Conservation (phyloP, 2,888 invertebrate genomes). For the Eupithecia centaureata region DNA sequence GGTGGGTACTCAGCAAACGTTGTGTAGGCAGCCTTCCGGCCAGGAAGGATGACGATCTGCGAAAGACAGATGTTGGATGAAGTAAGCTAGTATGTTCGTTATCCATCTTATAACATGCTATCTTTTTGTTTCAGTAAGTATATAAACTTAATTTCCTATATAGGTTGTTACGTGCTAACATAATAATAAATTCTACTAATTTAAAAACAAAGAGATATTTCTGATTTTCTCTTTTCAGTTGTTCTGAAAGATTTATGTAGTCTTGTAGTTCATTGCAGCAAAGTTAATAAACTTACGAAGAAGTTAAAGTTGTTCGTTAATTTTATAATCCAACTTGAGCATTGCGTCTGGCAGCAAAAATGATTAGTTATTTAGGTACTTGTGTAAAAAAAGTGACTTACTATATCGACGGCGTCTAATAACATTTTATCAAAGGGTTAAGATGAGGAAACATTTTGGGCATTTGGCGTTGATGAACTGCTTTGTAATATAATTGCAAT, state of each 20-base stretch:
- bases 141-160: not conserved
- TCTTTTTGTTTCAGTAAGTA: too few relatives aligned
- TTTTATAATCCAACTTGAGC: not conserved
- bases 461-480: too few relatives aligned
- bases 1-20: too few relatives aligned
- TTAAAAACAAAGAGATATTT: not conserved
- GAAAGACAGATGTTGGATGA: too few relatives aligned
- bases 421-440: too few relatives aligned
- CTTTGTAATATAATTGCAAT: too few relatives aligned
- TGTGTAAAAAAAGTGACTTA: not conserved
- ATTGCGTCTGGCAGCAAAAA: not conserved
- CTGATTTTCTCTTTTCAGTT: not conserved
- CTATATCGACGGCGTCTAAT: too few relatives aligned
- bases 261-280: not conserved
- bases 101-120: not conserved
- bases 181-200: not conserved
- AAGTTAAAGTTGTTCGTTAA: not conserved
- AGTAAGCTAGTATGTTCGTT: not conserved
- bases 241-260: not conserved
- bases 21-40: too few relatives aligned
- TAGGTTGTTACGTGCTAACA: not conserved
- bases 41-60: too few relatives aligned
- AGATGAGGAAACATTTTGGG: too few relatives aligned
- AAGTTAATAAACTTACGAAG: not conserved
- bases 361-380: not conserved